phyloP scores from a whole-genome alignment of 2,113 vertebrate species.

The Raja brachyura region DNA sequence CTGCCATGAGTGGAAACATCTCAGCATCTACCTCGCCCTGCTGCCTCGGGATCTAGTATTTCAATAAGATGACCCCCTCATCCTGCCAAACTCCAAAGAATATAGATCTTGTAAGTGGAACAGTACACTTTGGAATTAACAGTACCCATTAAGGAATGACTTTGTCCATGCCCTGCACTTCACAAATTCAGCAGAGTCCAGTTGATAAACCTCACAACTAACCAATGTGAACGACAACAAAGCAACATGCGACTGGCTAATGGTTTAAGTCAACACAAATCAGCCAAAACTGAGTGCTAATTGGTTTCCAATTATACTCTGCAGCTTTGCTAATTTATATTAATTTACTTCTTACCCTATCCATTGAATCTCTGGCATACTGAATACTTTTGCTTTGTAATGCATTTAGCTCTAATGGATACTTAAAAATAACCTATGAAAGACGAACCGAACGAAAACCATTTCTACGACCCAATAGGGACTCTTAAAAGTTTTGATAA shows the following conservation, averaged over 20 bases:
- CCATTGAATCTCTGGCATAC: background rate
- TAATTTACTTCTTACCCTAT: background rate
- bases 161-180: background rate
- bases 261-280: background rate
- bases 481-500: background rate
- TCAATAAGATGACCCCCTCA: no score
- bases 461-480: background rate
- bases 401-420: background rate
- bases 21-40: no score
- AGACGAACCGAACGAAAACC: no score
- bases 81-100: no score
- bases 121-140: background rate
- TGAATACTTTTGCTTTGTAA: background rate
- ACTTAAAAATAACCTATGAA: constrained; percentile 6
- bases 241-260: background rate
- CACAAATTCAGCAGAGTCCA: background rate
- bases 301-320: background rate
- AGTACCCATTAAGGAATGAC: background rate
- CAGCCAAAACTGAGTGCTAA: background rate
- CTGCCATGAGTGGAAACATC: no score
- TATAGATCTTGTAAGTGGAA: background rate
- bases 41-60: no score
- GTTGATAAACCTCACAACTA: background rate
- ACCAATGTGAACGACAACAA: background rate
- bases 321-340: background rate